Evolutionary conservation across 2,797 vertebrate species (phyloP), one percentile per base, ranked within the genome.

Genomic region (Cuculus canorus): DNA sequence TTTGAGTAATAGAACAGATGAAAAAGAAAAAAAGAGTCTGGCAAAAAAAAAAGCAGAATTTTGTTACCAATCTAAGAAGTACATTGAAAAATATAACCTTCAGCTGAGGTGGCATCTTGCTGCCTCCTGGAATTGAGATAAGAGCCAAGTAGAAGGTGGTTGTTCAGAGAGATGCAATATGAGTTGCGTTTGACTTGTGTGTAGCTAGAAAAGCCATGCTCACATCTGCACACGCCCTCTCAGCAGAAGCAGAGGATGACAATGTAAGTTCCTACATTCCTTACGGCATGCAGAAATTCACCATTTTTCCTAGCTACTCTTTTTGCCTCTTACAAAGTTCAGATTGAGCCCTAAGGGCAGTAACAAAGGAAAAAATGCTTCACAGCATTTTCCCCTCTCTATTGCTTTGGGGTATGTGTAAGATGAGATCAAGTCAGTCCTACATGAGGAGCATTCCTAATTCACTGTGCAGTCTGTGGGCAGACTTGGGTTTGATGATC

Each of bases 351-450:
- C 95, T 96, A 78, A 96, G 96, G 95, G 96, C 92, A 96, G 82
- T 91, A 95, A 95, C 95, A 96, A 96, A 95, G 70, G 88, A 89
- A 96, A 96, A 93, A 97, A 90, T 93, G 93, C 94, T 96, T 97
- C 96, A 93, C 76, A 95, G 93, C 86, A 90, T 96, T 97, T 97
- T 80, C 76, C 87, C 57, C 82, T 96, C 7, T 21, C 94, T 86
- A 93, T 94, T 93, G 95, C 95, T 97, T 96, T 96, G 93, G 92
- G 94, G 94, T 97, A 96, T 82, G 73, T 95, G 95, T 96, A 95
- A 97, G 94, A 96, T 96, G 94, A 96, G 92, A 96, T 95, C 94
- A 95, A 97, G 95, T 90, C 82, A 59, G 89, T 70, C 60, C 32
- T 93, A 92, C 91, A 89, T 41, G 81, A 88, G 65, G 75, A 93